A percentile compares a stretch with the other conserved stretches of the same genome.
Conservation (phyloP, 2,888 invertebrate genomes). For the Drosophila peninsularis region DNA sequence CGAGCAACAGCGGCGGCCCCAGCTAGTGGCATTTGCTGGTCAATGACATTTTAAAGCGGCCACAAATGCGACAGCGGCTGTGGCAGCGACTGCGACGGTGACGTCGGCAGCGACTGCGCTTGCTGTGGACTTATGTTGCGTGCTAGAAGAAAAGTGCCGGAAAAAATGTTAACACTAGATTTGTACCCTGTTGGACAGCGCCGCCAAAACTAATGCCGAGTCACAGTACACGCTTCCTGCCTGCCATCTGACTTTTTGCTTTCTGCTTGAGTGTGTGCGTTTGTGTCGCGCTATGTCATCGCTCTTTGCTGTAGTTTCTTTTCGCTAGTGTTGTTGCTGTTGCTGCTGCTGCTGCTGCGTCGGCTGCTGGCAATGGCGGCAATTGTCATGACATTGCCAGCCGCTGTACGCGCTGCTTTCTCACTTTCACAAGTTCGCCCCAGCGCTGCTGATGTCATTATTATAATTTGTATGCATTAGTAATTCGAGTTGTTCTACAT, state of each 20-base stretch:
- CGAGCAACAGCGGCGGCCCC: slow-evolving; percentile 53
- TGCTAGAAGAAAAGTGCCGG: slow-evolving; percentile 68
- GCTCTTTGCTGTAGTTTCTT: slow-evolving; percentile 38
- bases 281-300: slow-evolving; percentile 52
- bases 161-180: slow-evolving; percentile 68
- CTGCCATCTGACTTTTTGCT: slow-evolving; percentile 60
- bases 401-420: slow-evolving; percentile 49
- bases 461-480: slow-evolving; percentile 74
- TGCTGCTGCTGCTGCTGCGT: slow-evolving; percentile 24
- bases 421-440: slow-evolving; percentile 67
- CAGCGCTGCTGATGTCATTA: slow-evolving; percentile 71
- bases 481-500: slow-evolving; percentile 53
- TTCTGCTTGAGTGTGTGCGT: slow-evolving; percentile 11
- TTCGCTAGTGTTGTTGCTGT: slow-evolving; percentile 26
- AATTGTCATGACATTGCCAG: slow-evolving; percentile 60
- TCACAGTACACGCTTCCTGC: slow-evolving; percentile 68
- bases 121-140: slow-evolving; percentile 50
- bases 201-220: slow-evolving; percentile 69
- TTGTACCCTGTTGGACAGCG: slow-evolving; percentile 39
- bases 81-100: slow-evolving; percentile 12
- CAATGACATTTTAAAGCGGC: slow-evolving; percentile 79
- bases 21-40: slow-evolving; percentile 77
- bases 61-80: slow-evolving; percentile 23
- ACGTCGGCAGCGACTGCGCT: slow-evolving; percentile 7
- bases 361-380: slow-evolving; percentile 23